Evolutionary conservation across 35 echinoderm and acorn worm genomes (phyloP).

Genomic region (Hemicentrotus pulcherrimus): DNA sequence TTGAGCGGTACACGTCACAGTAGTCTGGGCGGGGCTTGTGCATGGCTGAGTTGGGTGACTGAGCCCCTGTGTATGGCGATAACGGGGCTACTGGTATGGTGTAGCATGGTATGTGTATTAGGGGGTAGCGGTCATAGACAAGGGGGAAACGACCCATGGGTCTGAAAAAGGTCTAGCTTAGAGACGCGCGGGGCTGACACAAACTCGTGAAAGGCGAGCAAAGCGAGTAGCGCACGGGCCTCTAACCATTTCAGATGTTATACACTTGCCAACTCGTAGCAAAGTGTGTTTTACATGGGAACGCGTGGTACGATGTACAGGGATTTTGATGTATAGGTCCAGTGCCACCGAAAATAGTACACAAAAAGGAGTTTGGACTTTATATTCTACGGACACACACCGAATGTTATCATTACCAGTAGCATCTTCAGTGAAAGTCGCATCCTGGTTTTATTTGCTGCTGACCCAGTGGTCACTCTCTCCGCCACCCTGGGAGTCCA

Average conservation of each 20-base stretch:
- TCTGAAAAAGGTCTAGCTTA: neutral
- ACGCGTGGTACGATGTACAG: constrained; percentile 35
- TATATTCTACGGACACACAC: constrained; percentile 23
- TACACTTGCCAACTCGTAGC: constrained; percentile 47
- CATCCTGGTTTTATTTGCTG: constrained; percentile 8
- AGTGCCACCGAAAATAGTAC: constrained; percentile 16
- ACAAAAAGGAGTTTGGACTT: constrained; percentile 8
- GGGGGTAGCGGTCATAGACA: constrained; percentile 15
- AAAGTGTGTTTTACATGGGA: constrained; percentile 39
- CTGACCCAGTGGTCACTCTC: constrained; percentile 4
- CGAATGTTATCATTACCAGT: neutral
- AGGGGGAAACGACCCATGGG: constrained; percentile 47
- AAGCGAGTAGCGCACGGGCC: neutral
- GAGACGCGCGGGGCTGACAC: constrained; percentile 38
- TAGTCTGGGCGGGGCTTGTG: constrained; percentile 8
- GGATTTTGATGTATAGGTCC: constrained; percentile 15
- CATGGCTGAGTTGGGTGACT: constrained; percentile 2
- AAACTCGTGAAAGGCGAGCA: constrained; percentile 18
- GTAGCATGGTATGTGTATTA: constrained; percentile 17
- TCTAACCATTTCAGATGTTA: constrained; percentile 48
- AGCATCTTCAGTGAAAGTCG: neutral
- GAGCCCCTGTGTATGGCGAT: constrained; percentile 29
- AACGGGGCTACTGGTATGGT: neutral
- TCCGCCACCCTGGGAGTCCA: neutral
- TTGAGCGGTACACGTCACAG: constrained; percentile 34